Conservation (phyloP, 2,113 vertebrate species). For the Drymodes brunneopygia region DNA sequence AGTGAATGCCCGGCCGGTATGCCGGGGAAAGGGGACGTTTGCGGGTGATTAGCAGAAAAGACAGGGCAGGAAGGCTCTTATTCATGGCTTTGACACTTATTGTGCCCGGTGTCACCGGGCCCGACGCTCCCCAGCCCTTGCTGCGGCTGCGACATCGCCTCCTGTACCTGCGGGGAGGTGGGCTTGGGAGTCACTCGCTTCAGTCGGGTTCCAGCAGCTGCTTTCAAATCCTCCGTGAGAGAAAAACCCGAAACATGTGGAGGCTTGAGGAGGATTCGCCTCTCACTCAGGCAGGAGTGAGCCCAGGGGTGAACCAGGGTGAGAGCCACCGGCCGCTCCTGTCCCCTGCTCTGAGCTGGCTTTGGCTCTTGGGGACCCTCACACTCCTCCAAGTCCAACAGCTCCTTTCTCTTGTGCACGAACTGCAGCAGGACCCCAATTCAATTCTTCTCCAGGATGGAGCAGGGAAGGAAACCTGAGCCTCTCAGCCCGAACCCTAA, state of each 20-base stretch:
- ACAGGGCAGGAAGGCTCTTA: not conserved
- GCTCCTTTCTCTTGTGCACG: fast-evolving
- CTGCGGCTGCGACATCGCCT: fast-evolving
- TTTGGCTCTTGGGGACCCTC: not conserved
- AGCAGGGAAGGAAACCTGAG: not conserved
- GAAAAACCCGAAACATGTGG: fast-evolving
- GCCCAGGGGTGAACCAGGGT: not conserved
- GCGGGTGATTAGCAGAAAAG: not conserved
- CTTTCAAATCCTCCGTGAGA: not conserved
- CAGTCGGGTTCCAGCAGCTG: not conserved
- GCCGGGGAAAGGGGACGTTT: not conserved
- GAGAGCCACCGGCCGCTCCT: fast-evolving
- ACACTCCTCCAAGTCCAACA: not conserved
- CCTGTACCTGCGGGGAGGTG: not conserved
- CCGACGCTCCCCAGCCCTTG: fast-evolving
- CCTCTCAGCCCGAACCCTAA: not conserved
- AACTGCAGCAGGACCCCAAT: not conserved
- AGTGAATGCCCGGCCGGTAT: not conserved
- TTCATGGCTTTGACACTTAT: conserved; percentile 26
- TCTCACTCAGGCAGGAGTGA: fast-evolving
- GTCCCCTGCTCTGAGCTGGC: not conserved
- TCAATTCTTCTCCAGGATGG: not conserved
- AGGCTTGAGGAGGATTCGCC: fast-evolving
- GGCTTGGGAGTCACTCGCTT: fast-evolving
- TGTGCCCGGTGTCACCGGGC: not conserved